Evolutionary conservation across 2,113 vertebrate genomes (phyloP).

Genomic region (Gorsachius goisagi): DNA sequence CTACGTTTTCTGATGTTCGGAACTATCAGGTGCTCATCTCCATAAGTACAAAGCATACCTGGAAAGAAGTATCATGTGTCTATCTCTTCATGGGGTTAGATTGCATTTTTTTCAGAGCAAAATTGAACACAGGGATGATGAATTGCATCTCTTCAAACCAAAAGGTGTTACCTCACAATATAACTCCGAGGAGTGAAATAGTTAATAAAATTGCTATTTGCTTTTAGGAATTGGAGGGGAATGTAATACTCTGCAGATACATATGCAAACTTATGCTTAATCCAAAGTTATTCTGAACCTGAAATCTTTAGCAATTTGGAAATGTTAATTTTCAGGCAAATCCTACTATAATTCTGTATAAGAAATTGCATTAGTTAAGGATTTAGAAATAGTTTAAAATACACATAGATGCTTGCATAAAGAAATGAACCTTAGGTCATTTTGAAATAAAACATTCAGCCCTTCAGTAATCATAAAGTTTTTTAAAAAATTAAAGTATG

Average conservation of each 20-base stretch:
- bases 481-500: slow-evolving; percentile 38
- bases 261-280: neutral
- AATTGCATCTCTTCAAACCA: neutral
- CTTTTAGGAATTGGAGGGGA: neutral
- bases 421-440: neutral
- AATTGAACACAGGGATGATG: neutral
- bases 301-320: slow-evolving; percentile 7
- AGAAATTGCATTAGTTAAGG: neutral
- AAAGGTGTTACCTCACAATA: neutral
- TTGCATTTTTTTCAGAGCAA: neutral
- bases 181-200: neutral
- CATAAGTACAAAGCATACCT: neutral
- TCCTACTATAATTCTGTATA: slow-evolving; percentile 12
- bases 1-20: neutral
- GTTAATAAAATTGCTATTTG: neutral
- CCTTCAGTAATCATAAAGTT: neutral
- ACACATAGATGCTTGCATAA: neutral
- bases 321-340: slow-evolving; percentile 45
- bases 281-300: slow-evolving; percentile 17
- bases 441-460: slow-evolving; percentile 19
- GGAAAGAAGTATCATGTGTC: neutral
- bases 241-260: neutral
- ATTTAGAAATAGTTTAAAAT: slow-evolving; percentile 1
- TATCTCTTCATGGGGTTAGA: neutral
- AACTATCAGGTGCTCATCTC: neutral